These are phyloP conservation scores for Lasioglossum marginatum DNA, from an alignment of 2,888 invertebrate species.

Conservation along the genomic window DNA sequence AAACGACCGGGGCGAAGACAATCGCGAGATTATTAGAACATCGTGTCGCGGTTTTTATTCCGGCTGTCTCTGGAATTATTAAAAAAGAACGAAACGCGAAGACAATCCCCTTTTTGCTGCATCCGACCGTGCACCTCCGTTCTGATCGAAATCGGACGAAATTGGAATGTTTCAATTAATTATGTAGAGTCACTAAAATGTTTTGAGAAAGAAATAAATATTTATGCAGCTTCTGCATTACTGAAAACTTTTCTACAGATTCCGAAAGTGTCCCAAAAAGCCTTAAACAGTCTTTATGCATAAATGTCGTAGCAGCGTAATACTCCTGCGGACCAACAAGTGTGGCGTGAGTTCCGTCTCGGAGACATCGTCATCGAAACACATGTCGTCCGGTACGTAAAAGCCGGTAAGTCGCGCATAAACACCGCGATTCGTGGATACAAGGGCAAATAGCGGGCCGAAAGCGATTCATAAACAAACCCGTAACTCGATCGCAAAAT, in stretches of 20 bases:
- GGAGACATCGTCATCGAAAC: not conserved
- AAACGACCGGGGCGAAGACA: constrained; percentile 10
- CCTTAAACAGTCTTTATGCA: not conserved
- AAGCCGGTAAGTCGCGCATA: not conserved
- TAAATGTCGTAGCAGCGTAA: not conserved
- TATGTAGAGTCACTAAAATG: no score
- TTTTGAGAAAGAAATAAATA: no score
- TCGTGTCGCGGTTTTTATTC: constrained; percentile 31
- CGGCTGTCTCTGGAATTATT: constrained; percentile 23
- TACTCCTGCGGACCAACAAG: not conserved
- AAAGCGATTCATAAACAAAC: constrained; percentile 13
- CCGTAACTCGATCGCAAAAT: not conserved
- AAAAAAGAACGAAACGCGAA: constrained; percentile 33
- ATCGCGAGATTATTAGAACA: constrained; percentile 39
- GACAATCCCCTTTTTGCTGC: not conserved
- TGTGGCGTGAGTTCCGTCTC: not conserved
- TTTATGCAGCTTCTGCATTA: no score
- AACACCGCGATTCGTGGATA: not conserved
- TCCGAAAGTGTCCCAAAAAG: no score
- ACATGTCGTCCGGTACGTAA: not conserved
- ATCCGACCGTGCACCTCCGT: no score
- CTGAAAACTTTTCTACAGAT: no score
- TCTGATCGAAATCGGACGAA: not conserved
- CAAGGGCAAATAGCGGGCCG: not conserved
- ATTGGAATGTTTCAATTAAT: not conserved